Conservation (phyloP, 1,140 invertebrate genomes). For the Camponotus vicinus region DNA sequence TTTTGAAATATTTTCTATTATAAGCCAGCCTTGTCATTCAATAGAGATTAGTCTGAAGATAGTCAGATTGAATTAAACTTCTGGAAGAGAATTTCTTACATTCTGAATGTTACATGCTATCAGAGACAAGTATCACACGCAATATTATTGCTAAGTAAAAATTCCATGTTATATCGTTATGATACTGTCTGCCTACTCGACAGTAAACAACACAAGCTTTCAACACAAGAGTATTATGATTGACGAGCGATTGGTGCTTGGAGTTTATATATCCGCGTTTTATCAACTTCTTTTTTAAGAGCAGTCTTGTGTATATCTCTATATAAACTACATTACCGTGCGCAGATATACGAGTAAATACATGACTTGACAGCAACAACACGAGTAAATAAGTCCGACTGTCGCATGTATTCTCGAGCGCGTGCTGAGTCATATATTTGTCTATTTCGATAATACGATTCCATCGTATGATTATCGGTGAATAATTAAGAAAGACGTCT, state of each 20-base stretch:
- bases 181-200: conserved; percentile 62
- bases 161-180: conserved; percentile 59
- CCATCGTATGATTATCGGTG: conserved; percentile 58
- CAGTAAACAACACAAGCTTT: conserved; percentile 38
- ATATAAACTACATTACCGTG: conserved; percentile 57
- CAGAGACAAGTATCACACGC: conserved; percentile 60
- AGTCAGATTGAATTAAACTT: background rate
- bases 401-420: background rate
- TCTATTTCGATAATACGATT: conserved; percentile 74
- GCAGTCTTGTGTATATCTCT: conserved; percentile 50
- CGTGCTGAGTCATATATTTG: conserved; percentile 65
- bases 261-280: conserved; percentile 22
- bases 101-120: conserved; percentile 28
- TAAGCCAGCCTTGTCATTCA: conserved; percentile 18
- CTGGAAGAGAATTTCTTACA: conserved; percentile 24
- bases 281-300: conserved; percentile 45
- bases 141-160: conserved; percentile 76
- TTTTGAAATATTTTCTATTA: conserved; percentile 29
- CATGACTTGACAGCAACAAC: conserved; percentile 49
- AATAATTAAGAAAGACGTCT: conserved; percentile 79
- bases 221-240: conserved; percentile 15
- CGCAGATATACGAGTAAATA: conserved; percentile 64
- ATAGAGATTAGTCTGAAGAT: conserved; percentile 37
- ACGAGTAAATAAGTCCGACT: conserved; percentile 19
- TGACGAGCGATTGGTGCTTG: conserved; percentile 26